A percentile compares a stretch with the other conserved stretches of the same genome.
Conservation (phyloP, 2,888 invertebrate genomes). For the Podabrus alpinus region DNA sequence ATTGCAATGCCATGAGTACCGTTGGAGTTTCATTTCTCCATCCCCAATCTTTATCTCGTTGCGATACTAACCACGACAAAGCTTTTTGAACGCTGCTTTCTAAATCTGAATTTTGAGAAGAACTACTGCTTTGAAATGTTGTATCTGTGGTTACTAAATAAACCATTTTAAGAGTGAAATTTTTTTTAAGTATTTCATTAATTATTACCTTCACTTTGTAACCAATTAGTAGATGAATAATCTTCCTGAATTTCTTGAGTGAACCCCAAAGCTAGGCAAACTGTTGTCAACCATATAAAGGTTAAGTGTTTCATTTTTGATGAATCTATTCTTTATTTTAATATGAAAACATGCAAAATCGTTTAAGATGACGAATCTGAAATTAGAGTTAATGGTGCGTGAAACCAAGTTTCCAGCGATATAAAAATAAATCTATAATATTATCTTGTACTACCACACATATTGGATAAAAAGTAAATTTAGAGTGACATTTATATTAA, state of each 20-base stretch:
- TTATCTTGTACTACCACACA: background rate
- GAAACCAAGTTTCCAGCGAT: background rate
- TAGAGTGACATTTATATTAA: background rate
- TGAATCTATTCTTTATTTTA: background rate
- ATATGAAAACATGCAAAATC: slow-evolving; percentile 20
- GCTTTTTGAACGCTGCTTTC: slow-evolving; percentile 70
- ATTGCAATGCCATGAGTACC: slow-evolving; percentile 78
- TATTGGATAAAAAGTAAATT: background rate
- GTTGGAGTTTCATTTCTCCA: slow-evolving; percentile 86
- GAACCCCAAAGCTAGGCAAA: slow-evolving; percentile 9
- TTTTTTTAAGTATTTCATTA: background rate
- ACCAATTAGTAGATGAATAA: slow-evolving; percentile 14
- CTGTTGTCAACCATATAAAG: slow-evolving; percentile 13
- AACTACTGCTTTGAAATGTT: slow-evolving; percentile 11
- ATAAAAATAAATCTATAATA: background rate
- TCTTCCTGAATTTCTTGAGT: slow-evolving; percentile 19
- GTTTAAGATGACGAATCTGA: slow-evolving; percentile 15
- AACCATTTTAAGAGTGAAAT: background rate
- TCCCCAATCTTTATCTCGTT: slow-evolving; percentile 76
- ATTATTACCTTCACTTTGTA: slow-evolving; percentile 15
- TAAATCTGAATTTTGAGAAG: slow-evolving; percentile 41
- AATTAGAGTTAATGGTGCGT: slow-evolving; percentile 18
- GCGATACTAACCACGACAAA: slow-evolving; percentile 73
- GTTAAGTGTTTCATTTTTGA: slow-evolving; percentile 9
- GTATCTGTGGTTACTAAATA: slow-evolving; percentile 18